Base-by-base conservation (phyloP, 2,113 vertebrate species). In the Cinclus mexicanus region DNA sequence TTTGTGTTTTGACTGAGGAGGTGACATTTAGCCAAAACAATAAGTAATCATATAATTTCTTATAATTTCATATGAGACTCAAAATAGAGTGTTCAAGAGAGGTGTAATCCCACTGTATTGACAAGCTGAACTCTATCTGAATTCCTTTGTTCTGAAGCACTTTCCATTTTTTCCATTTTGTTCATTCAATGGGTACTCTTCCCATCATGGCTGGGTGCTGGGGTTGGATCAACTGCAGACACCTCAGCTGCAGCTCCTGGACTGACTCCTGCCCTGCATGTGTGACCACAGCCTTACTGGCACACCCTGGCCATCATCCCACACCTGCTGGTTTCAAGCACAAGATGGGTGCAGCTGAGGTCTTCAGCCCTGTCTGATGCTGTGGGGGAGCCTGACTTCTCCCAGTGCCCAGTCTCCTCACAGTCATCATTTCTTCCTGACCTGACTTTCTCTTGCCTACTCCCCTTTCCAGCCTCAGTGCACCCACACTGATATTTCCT, bases 131-230 rank as follows among this genome's bases (percentile, higher is more conserved):
- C 42, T 53, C 14, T 11, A 18, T n/a, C 22, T 52, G 49, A 25
- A 72, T 28, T 90, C 61, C 57, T 61, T 52, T 77, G 20, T 16
- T 56, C 63, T 84, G 57, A 80, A 76, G 16, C 37, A 26, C 39
- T 77, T 84, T 42, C 29, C 3, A 3, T 29, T 52, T 50, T 50
- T 44, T 39, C 31, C 11, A 8, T 44, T 87, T 33, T 0, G 0
- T 76, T 71, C 0, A 0, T 50, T 78, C 29, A 29, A 7, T 11
- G 0, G 1, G 2, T 21, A 18, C 56, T 61, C 18, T 44, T 65
- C 53, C 41, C 59, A 50, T 35, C 44, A 28, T 0, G 0, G 8
- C 2, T 1, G 4, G 9, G 2, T 75, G 23, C 20, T 82, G 42
- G 10, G 23, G 12, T 14, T 78, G 52, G 28, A 57, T 57, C 46